Evolutionary conservation across 2,113 vertebrate species (phyloP).

Genomic region (Agelaius tricolor): DNA sequence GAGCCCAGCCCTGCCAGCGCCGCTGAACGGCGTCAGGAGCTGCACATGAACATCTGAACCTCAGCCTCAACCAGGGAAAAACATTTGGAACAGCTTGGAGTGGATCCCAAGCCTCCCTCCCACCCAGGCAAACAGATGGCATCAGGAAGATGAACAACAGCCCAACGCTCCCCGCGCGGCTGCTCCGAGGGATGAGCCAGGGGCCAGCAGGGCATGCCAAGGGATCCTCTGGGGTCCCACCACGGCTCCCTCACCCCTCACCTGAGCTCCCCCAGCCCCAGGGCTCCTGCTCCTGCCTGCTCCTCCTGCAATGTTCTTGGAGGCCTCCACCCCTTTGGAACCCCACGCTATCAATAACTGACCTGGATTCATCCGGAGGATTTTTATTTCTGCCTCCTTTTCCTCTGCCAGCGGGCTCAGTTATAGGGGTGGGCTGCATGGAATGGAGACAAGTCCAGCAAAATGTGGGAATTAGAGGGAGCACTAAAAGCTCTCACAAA

Average conservation of each 20-base stretch:
- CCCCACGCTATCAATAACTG: neutral
- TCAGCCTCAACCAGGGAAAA: neutral
- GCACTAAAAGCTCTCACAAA: neutral
- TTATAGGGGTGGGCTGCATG: neutral
- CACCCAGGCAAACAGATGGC: slow-evolving; percentile 53
- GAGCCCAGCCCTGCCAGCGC: neutral
- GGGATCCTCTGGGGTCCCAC: neutral
- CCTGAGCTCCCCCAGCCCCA: neutral
- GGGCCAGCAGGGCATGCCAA: neutral
- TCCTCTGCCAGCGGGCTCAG: neutral
- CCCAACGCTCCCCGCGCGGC: neutral
- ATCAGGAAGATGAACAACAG: slow-evolving; percentile 16
- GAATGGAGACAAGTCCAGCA: neutral
- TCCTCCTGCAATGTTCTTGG: neutral
- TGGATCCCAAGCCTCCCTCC: slow-evolving; percentile 20
- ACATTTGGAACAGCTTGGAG: slow-evolving; percentile 39
- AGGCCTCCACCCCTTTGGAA: neutral
- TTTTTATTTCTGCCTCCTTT: neutral
- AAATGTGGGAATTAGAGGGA: neutral
- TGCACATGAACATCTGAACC: neutral
- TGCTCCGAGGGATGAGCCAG: neutral
- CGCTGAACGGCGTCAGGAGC: neutral
- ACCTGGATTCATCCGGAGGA: neutral
- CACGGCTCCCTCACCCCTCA: neutral
- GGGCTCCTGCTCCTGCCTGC: neutral